Conservation (phyloP, 2,113 vertebrate genomes). For the Holacanthus passer region DNA sequence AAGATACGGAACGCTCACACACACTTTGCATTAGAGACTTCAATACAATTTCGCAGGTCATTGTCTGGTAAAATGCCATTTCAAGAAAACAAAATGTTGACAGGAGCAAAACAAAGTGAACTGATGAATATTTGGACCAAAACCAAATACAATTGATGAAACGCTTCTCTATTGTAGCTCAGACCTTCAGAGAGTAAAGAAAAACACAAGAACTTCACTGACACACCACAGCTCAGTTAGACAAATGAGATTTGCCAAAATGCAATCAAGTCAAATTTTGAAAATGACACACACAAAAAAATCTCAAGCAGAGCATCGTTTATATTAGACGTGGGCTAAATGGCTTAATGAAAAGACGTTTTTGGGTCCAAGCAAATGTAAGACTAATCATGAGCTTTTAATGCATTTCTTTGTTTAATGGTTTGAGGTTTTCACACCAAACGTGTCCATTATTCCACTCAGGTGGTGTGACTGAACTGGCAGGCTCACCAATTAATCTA, state of each 20-base stretch:
- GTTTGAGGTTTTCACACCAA: slow-evolving; percentile 60
- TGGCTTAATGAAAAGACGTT: slow-evolving; percentile 48
- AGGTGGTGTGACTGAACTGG: slow-evolving; percentile 56
- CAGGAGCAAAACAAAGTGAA: slow-evolving; percentile 32
- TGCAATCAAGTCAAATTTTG: slow-evolving; percentile 41
- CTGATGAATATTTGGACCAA: slow-evolving; percentile 39
- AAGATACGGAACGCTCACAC: slow-evolving; percentile 1
- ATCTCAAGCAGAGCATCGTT: slow-evolving; percentile 20
- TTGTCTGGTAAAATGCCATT: slow-evolving; percentile 47
- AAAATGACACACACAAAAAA: slow-evolving; percentile 25
- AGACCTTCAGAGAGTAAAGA: background rate
- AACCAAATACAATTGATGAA: slow-evolving; percentile 43
- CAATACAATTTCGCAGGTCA: slow-evolving; percentile 38
- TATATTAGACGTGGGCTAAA: slow-evolving; percentile 29
- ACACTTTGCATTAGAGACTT: slow-evolving; percentile 37
- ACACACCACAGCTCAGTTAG: slow-evolving; percentile 13
- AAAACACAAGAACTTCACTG: slow-evolving; percentile 13
- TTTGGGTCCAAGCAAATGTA: slow-evolving; percentile 25
- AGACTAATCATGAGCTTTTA: slow-evolving; percentile 59
- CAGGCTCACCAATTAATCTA: slow-evolving; percentile 55
- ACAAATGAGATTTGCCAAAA: slow-evolving; percentile 29
- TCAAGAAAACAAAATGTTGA: slow-evolving; percentile 40
- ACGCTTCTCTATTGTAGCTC: slow-evolving; percentile 13
- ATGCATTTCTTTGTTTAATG: slow-evolving; percentile 46
- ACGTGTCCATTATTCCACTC: slow-evolving; percentile 67